These are phyloP conservation scores for Lissocephala sabroskyi DNA, from an alignment of 2,888 invertebrate species.

Conservation along the genomic window DNA sequence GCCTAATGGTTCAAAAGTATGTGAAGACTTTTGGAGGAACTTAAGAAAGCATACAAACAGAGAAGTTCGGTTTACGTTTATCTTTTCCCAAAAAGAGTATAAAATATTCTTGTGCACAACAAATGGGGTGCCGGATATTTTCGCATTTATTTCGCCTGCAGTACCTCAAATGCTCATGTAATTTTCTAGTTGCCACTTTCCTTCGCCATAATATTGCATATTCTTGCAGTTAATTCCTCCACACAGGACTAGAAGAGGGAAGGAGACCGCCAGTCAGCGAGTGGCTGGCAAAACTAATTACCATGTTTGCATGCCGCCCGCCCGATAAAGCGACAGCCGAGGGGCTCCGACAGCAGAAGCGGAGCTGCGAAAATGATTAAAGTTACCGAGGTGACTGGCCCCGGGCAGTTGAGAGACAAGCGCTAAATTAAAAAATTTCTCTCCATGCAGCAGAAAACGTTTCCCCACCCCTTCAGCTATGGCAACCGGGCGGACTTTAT, in stretches of 20 bases:
- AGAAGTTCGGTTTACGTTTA: no score
- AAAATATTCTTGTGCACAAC: no score
- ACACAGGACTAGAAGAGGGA: no score
- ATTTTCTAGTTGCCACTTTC: neutral
- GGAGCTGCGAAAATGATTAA: slow-evolving; percentile 51
- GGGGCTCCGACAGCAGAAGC: slow-evolving; percentile 1
- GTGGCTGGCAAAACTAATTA: slow-evolving; percentile 50
- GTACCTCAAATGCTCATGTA: neutral
- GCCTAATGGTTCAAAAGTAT: slow-evolving; percentile 37
- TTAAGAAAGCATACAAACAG: no score
- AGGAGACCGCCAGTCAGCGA: no score
- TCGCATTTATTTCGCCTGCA: slow-evolving; percentile 10
- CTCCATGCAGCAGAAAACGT: slow-evolving; percentile 19
- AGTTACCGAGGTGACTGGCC: slow-evolving; percentile 28
- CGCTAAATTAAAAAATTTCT: slow-evolving; percentile 51
- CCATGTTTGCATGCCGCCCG: slow-evolving; percentile 34
- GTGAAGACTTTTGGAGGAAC: slow-evolving; percentile 46
- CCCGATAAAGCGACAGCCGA: slow-evolving; percentile 24
- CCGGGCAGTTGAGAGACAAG: slow-evolving; percentile 29
- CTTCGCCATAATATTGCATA: no score
- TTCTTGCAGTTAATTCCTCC: no score
- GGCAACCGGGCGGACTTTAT: slow-evolving; percentile 23
- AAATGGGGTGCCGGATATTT: no score
- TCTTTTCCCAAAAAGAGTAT: no score
- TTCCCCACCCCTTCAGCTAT: no score